phyloP scores from a whole-genome alignment of 2,888 invertebrate species.

The Merodon equestris region DNA sequence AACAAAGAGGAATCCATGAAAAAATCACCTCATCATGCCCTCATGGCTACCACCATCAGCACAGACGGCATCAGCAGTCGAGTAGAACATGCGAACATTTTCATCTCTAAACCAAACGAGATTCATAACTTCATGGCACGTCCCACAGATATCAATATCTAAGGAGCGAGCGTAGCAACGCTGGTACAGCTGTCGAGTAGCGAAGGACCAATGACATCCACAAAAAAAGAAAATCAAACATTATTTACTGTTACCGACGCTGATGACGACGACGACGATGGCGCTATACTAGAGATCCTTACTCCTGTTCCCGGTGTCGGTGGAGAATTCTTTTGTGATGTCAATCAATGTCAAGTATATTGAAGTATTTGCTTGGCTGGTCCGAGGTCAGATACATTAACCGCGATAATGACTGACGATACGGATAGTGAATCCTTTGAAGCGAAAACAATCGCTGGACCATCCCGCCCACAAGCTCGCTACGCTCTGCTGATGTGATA shows the following conservation, averaged over 20 bases:
- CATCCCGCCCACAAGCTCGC: slow-evolving; percentile 2
- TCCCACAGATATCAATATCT: slow-evolving; percentile 35
- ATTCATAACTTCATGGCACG: slow-evolving; percentile 24
- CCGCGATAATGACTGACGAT: not conserved
- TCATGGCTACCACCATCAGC: not conserved
- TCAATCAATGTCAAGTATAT: slow-evolving; percentile 62
- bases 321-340: slow-evolving; percentile 46
- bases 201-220: not conserved
- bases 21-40: slow-evolving; percentile 3
- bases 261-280: slow-evolving; percentile 8
- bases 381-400: slow-evolving; percentile 23
- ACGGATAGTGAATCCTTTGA: slow-evolving; percentile 21
- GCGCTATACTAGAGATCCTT: not conserved
- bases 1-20: slow-evolving; percentile 28
- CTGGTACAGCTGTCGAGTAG: not conserved
- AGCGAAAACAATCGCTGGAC: slow-evolving; percentile 45
- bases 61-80: not conserved
- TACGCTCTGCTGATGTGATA: slow-evolving; percentile 31
- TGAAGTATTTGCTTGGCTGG: slow-evolving; percentile 34
- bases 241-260: slow-evolving; percentile 39
- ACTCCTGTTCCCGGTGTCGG: slow-evolving; percentile 9
- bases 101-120: slow-evolving; percentile 2
- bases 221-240: slow-evolving; percentile 4
- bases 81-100: not conserved
- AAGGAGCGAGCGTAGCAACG: not conserved